phyloP scores from a whole-genome alignment of 2,888 invertebrate genomes.

The Amiota minor region DNA sequence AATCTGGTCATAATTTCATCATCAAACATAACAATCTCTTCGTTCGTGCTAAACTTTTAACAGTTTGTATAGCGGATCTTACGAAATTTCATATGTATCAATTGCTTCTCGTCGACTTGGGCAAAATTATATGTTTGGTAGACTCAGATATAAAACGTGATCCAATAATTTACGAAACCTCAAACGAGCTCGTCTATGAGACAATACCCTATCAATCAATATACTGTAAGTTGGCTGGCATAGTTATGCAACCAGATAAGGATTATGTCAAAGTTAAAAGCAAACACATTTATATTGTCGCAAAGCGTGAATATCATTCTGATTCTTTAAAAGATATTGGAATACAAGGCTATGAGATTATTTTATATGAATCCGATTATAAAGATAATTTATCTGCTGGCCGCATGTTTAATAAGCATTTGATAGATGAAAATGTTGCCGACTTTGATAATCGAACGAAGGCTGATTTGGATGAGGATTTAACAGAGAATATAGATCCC shows the following conservation, averaged over 20 bases:
- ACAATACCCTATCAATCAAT: conserved; percentile 5
- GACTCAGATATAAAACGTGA: background rate
- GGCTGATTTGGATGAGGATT: background rate
- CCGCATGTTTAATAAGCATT: background rate
- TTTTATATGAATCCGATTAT: conserved; percentile 6
- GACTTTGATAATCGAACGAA: background rate
- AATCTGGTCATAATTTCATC: background rate
- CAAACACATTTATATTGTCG: conserved; percentile 1
- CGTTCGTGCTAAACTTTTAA: conserved; percentile 17
- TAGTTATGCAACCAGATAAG: background rate
- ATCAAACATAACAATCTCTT: background rate
- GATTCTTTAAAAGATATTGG: background rate
- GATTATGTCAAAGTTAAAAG: background rate
- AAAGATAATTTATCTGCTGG: background rate
- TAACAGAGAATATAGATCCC: background rate
- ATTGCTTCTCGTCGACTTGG: background rate
- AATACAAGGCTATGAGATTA: background rate
- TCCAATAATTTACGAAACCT: background rate
- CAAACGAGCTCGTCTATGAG: background rate
- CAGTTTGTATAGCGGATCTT: background rate
- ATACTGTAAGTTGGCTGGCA: conserved; percentile 13
- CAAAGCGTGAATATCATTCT: background rate
- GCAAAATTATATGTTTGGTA: background rate
- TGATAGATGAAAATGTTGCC: background rate
- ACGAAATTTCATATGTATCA: background rate